Conservation (phyloP, 2,888 invertebrate genomes). For the Heliconius ethilla region DNA sequence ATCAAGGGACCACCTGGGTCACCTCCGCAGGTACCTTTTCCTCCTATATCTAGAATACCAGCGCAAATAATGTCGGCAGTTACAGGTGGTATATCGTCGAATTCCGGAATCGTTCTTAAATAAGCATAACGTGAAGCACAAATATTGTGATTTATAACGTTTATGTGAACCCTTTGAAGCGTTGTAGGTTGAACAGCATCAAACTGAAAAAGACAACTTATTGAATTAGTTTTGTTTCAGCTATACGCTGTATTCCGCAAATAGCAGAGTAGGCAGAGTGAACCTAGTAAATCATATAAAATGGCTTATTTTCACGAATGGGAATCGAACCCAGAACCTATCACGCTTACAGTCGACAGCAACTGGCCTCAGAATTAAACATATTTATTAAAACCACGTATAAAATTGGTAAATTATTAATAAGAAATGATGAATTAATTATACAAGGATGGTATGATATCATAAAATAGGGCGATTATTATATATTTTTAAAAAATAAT, state of each 20-base stretch:
- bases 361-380: no score
- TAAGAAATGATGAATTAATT: no score
- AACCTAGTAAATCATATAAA: no score
- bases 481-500: no score
- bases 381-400: no score
- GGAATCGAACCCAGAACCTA: no score
- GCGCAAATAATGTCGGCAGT: slow-evolving; percentile 3
- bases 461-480: no score
- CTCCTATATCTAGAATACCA: slow-evolving; percentile 11
- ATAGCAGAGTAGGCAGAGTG: not conserved
- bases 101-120: slow-evolving; percentile 17
- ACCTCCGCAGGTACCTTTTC: slow-evolving; percentile 60
- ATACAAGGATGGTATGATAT: no score
- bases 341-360: no score
- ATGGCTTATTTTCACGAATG: no score
- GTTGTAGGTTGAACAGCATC: not conserved
- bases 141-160: not conserved
- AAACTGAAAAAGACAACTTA: slow-evolving; percentile 6
- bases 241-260: not conserved
- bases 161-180: not conserved
- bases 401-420: no score
- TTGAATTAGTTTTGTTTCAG: not conserved
- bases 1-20: slow-evolving; percentile 66
- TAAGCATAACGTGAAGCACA: slow-evolving; percentile 8
- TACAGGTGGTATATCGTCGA: not conserved